These are phyloP conservation scores for Rhyacophila brunnea DNA, from an alignment of 1,140 invertebrate species.

Conservation along the genomic window DNA sequence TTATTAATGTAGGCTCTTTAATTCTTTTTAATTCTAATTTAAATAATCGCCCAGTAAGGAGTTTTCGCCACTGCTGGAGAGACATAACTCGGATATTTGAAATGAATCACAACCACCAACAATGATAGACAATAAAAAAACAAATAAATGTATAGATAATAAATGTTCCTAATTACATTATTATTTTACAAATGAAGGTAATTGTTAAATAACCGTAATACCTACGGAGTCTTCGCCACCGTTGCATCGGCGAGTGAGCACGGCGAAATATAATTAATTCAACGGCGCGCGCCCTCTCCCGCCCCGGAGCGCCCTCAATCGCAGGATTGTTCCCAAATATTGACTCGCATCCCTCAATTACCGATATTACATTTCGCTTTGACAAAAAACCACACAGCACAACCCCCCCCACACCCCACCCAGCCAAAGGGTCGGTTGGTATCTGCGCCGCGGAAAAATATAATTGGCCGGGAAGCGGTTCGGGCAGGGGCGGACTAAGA, in stretches of 20 bases:
- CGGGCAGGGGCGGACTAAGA: background rate
- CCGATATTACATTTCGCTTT: conserved; percentile 37
- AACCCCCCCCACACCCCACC: background rate
- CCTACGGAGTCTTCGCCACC: too few species aligned
- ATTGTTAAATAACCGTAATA: too few species aligned
- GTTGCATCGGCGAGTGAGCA: background rate
- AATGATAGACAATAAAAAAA: too few species aligned
- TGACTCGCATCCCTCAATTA: conserved; percentile 33
- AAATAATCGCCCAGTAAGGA: too few species aligned
- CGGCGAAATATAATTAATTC: conserved; percentile 17
- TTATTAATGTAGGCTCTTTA: too few species aligned
- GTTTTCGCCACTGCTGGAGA: too few species aligned
- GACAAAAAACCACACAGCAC: conserved; percentile 34
- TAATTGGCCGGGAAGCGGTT: conserved; percentile 6
- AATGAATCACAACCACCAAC: too few species aligned
- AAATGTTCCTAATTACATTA: too few species aligned
- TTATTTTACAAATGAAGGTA: too few species aligned
- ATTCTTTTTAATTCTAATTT: too few species aligned
- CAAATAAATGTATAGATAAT: too few species aligned
- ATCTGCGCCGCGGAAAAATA: conserved; percentile 13
- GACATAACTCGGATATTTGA: too few species aligned
- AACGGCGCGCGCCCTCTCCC: conserved; percentile 4
- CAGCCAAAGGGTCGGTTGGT: background rate
- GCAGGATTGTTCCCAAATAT: conserved; percentile 33
- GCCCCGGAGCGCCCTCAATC: conserved; percentile 13